These are phyloP conservation scores for Xyrichtys novacula DNA, from an alignment of 2,797 vertebrate species.

Conservation along the genomic window DNA sequence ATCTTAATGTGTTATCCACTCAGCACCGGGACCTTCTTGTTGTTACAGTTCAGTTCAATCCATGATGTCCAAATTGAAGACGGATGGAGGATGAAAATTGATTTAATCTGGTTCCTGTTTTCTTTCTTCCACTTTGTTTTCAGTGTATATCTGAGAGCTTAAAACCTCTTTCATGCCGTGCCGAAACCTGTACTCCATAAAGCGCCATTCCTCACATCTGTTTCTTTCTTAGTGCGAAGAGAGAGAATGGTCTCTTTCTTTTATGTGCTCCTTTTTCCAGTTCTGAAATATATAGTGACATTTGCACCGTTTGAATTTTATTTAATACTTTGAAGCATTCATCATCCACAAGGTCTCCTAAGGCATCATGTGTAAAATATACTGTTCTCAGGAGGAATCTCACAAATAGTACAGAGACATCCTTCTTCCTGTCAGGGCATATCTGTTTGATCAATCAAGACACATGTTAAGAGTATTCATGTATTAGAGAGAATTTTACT, in stretches of 20 bases:
- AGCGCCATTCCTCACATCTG: conserved; percentile 77
- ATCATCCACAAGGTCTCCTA: conserved; percentile 49
- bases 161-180: conserved; percentile 76
- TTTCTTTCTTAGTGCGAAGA: conserved; percentile 69
- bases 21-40: conserved; percentile 56
- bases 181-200: conserved; percentile 78
- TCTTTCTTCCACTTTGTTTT: conserved; percentile 78
- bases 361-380: conserved; percentile 61
- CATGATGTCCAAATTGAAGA: conserved; percentile 76
- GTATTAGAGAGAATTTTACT: conserved; percentile 14
- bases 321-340: conserved; percentile 66
- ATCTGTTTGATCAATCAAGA: conserved; percentile 67
- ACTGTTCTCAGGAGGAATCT: conserved; percentile 62
- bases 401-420: conserved; percentile 45
- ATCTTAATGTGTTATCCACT: conserved; percentile 49
- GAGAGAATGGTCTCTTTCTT: conserved; percentile 45
- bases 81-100: conserved; percentile 79
- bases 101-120: conserved; percentile 83
- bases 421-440: conserved; percentile 56
- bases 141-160: conserved; percentile 75
- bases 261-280: conserved; percentile 48
- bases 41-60: conserved; percentile 70
- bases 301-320: conserved; percentile 58
- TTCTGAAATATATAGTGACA: conserved; percentile 48
- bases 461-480: conserved; percentile 26